Evolutionary conservation across 2,113 vertebrate species (phyloP).

Genomic region (Cacatua alba): DNA sequence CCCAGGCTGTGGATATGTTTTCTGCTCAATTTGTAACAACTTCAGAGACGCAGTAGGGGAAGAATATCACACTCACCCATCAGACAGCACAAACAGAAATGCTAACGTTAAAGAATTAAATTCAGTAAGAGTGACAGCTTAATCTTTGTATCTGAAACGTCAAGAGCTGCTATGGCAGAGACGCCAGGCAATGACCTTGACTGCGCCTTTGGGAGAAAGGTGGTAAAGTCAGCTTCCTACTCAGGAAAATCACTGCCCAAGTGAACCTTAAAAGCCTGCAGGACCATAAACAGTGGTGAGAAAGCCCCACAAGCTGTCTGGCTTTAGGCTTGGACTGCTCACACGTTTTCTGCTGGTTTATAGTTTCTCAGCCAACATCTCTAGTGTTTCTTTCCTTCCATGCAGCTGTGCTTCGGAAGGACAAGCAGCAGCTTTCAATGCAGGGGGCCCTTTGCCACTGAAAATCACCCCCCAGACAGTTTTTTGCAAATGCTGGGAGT

Average conservation of each 20-base stretch:
- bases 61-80: neutral
- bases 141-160: constrained; percentile 41
- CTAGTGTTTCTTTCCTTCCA: neutral
- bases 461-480: neutral
- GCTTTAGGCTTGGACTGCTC: neutral
- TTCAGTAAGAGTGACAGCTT: constrained; percentile 1
- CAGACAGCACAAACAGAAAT: constrained; percentile 8
- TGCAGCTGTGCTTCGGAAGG: neutral
- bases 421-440: neutral
- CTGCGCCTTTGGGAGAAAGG: constrained; percentile 3
- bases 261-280: neutral
- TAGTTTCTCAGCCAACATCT: neutral
- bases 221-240: neutral
- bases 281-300: neutral
- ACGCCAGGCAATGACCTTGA: neutral
- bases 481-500: neutral
- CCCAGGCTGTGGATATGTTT: neutral
- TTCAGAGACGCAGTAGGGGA: neutral
- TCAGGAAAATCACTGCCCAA: constrained; percentile 31
- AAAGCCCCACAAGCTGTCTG: neutral
- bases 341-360: neutral
- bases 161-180: neutral
- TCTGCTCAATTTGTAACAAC: neutral
- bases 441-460: neutral
- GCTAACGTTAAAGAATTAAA: neutral